phyloP scores from a whole-genome alignment of 1,140 invertebrate genomes.

The Thalassaphorura encarpata region DNA sequence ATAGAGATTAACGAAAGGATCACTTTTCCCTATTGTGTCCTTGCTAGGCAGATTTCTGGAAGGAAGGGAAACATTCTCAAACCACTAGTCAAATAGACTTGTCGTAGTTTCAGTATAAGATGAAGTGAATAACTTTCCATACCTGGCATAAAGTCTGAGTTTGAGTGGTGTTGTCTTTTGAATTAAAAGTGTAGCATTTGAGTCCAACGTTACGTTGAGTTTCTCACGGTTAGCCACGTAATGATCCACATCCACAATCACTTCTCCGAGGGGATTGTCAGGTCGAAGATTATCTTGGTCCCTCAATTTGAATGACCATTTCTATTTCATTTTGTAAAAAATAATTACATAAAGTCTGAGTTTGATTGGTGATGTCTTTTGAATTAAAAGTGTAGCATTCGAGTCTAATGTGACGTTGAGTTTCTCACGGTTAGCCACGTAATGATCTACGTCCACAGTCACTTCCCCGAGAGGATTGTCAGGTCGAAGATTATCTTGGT shows the following conservation, averaged over 20 bases:
- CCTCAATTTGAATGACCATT: constrained; percentile 21
- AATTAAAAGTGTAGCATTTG: constrained; percentile 7
- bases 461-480: not conserved
- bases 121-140: not conserved
- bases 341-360: not conserved
- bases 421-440: not conserved
- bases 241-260: constrained; percentile 15
- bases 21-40: constrained; percentile 22
- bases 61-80: not conserved
- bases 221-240: constrained; percentile 20
- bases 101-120: not conserved
- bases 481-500: not conserved
- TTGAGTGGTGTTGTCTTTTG: constrained; percentile 16
- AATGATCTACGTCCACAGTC: not conserved
- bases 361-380: too few species aligned
- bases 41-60: constrained; percentile 18
- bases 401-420: not conserved
- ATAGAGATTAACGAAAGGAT: constrained; percentile 27
- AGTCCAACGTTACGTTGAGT: constrained; percentile 8
- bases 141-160: constrained; percentile 21
- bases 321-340: constrained; percentile 2
- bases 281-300: constrained; percentile 20
- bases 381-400: not conserved
- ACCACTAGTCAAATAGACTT: not conserved
- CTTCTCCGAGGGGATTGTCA: constrained; percentile 21